Evolutionary conservation across 2,888 invertebrate genomes (phyloP).

Genomic region (Synanthedon andrenaeformis): DNA sequence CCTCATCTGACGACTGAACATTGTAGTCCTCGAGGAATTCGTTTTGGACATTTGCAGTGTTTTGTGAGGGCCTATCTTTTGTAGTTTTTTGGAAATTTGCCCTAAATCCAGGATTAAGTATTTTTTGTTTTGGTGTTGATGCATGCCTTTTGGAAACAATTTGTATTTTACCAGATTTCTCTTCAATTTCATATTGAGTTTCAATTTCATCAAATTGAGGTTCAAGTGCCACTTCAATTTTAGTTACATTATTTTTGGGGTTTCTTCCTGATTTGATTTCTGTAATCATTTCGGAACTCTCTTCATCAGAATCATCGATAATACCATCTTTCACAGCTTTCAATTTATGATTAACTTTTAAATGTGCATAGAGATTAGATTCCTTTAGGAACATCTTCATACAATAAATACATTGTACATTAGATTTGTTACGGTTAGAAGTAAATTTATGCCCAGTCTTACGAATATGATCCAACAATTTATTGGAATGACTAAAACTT

Average conservation of each 20-base stretch:
- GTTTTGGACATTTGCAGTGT: constrained; percentile 15
- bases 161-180: constrained; percentile 62
- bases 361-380: constrained; percentile 77
- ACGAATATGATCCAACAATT: constrained; percentile 65
- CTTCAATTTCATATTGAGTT: constrained; percentile 41
- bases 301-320: constrained; percentile 70
- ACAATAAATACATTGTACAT: constrained; percentile 79
- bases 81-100: constrained; percentile 16
- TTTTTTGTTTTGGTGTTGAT: constrained; percentile 40
- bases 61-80: constrained; percentile 17
- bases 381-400: constrained; percentile 78
- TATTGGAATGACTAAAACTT: constrained; percentile 51
- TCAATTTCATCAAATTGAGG: constrained; percentile 39
- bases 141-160: constrained; percentile 39
- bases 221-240: constrained; percentile 40
- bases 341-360: constrained; percentile 74
- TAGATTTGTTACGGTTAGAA: constrained; percentile 42
- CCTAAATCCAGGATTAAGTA: constrained; percentile 44
- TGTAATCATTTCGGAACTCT: constrained; percentile 13
- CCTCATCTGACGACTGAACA: constrained; percentile 22
- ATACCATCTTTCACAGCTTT: constrained; percentile 76
- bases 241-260: constrained; percentile 24
- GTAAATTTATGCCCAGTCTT: constrained; percentile 66
- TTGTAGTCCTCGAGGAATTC: constrained; percentile 28
- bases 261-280: background rate